phyloP scores from a whole-genome alignment of 2,888 invertebrate species.

The Galerucella calmariensis region DNA sequence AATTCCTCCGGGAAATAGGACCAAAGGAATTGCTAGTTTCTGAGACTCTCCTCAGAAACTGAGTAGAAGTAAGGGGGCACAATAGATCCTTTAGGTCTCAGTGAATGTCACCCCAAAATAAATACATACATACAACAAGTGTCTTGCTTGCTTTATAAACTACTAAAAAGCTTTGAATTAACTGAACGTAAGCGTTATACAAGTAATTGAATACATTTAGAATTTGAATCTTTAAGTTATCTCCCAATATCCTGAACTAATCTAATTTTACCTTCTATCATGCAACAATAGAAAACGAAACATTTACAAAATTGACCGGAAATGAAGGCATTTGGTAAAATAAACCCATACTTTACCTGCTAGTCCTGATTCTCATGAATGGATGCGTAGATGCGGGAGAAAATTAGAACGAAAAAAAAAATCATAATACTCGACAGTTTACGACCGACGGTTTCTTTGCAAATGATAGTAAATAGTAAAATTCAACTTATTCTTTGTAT shows the following conservation, averaged over 20 bases:
- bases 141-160: too few species aligned
- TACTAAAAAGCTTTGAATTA: too few species aligned
- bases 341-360: conserved; percentile 22
- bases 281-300: conserved; percentile 7
- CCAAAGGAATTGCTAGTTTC: too few species aligned
- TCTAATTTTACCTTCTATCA: conserved; percentile 6
- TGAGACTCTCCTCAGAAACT: too few species aligned
- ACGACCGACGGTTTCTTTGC: conserved; percentile 12
- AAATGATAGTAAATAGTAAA: conserved; percentile 21
- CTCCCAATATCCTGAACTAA: conserved; percentile 5
- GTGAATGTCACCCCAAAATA: too few species aligned
- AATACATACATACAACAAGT: too few species aligned
- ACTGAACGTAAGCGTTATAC: too few species aligned
- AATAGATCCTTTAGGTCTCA: too few species aligned
- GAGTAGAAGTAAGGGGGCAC: too few species aligned
- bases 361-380: conserved; percentile 7
- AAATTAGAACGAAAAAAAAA: background rate
- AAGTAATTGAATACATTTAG: too few species aligned
- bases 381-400: background rate
- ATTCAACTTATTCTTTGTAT: conserved; percentile 6
- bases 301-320: conserved; percentile 30
- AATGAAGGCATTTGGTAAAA: conserved; percentile 13
- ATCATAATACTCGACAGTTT: conserved; percentile 13
- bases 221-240: background rate
- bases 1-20: too few species aligned